Percentiles rank a stretch among this genome's conserved stretches.
These are phyloP conservation scores for Steatornis caripensis DNA, from an alignment of 2,113 vertebrate species.

Conservation along the genomic window DNA sequence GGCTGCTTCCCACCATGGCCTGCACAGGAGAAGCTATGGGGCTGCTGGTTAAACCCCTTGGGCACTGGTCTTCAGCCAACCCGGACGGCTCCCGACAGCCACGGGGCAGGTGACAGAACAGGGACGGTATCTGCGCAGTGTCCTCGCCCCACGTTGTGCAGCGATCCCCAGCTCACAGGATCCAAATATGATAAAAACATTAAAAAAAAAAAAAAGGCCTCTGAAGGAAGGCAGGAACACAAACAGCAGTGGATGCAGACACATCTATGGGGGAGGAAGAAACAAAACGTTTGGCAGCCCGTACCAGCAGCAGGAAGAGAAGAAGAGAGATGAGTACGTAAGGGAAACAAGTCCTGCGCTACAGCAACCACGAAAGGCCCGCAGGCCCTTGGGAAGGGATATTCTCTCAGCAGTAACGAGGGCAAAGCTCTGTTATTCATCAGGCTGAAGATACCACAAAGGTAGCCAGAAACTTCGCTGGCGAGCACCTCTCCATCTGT, in stretches of 20 bases:
- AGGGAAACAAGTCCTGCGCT: background rate
- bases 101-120: background rate
- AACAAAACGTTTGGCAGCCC: background rate
- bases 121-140: rapidly evolving
- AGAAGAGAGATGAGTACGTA: background rate
- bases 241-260: background rate
- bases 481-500: background rate
- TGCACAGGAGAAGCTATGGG: background rate
- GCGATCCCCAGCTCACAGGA: background rate
- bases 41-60: background rate
- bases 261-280: background rate
- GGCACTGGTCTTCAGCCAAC: background rate
- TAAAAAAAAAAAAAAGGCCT: background rate
- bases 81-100: background rate
- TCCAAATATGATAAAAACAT: background rate
- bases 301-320: background rate
- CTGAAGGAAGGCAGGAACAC: background rate
- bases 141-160: background rate
- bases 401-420: background rate
- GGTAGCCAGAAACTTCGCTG: rapidly evolving
- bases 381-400: background rate
- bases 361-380: background rate
- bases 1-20: background rate
- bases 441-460: background rate
- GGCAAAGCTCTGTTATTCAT: background rate